These are phyloP conservation scores for Cetonia aurata DNA, from an alignment of 2,888 invertebrate species.

Conservation along the genomic window DNA sequence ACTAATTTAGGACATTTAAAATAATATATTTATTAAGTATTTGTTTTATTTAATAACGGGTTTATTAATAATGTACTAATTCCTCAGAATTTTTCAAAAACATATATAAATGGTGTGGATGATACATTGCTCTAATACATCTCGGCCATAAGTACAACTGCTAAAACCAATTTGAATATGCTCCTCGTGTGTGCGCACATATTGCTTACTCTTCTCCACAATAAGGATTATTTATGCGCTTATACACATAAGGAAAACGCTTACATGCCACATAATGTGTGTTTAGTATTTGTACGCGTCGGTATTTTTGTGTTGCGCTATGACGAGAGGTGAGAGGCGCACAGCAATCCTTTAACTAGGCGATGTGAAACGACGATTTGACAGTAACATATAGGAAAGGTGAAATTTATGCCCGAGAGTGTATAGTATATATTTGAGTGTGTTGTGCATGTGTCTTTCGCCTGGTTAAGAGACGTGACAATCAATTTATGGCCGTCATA, in stretches of 20 bases:
- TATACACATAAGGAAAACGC: constrained; percentile 25
- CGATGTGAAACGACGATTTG: constrained; percentile 36
- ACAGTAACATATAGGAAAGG: constrained; percentile 42
- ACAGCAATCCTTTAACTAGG: constrained; percentile 30
- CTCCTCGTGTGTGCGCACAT: too few relatives aligned
- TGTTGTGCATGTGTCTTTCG: constrained; percentile 36
- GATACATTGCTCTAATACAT: too few relatives aligned
- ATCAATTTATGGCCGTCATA: constrained; percentile 48
- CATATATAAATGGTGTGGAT: too few relatives aligned
- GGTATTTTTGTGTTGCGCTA: constrained; percentile 19
- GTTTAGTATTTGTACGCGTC: constrained; percentile 5
- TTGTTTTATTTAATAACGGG: too few relatives aligned
- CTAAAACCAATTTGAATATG: too few relatives aligned
- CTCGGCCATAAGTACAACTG: too few relatives aligned
- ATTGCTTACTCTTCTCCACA: background rate
- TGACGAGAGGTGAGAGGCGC: constrained; percentile 34
- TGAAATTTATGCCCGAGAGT: constrained; percentile 38
- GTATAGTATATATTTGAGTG: constrained; percentile 26
- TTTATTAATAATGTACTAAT: too few relatives aligned
- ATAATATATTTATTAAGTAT: too few relatives aligned
- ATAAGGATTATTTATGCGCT: background rate
- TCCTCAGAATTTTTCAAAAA: too few relatives aligned
- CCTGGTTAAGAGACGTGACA: constrained; percentile 44
- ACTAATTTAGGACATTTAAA: too few relatives aligned
- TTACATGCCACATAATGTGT: constrained; percentile 2